A percentile compares a stretch with the other conserved stretches of the same genome.
Conservation (phyloP, 2,797 vertebrate species). For the Trachurus trachurus region DNA sequence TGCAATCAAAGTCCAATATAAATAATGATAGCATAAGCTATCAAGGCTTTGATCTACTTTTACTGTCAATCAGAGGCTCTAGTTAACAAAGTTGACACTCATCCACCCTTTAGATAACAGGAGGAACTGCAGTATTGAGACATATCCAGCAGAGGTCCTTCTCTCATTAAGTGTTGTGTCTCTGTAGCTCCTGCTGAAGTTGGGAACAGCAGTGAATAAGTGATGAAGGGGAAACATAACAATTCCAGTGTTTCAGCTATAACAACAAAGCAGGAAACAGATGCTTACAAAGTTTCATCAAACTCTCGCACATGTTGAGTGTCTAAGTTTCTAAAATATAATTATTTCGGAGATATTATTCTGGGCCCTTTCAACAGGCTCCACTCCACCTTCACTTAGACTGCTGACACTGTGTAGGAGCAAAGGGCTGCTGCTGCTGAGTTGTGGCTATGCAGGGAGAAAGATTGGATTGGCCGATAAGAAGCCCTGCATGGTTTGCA, state of each 20-base stretch:
- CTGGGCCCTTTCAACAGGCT: slow-evolving; percentile 9
- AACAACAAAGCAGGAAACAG: slow-evolving; percentile 17
- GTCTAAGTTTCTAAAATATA: neutral
- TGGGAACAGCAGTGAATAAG: slow-evolving; percentile 44
- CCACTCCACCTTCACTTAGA: slow-evolving; percentile 15
- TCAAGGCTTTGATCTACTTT: slow-evolving; percentile 3
- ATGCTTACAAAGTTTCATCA: slow-evolving; percentile 2
- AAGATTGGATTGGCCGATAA: slow-evolving; percentile 46
- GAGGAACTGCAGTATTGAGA: slow-evolving; percentile 59
- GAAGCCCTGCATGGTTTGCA: slow-evolving; percentile 48
- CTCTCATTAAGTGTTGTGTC: slow-evolving; percentile 74
- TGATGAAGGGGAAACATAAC: slow-evolving; percentile 43
- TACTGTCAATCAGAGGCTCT: neutral
- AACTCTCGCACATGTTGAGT: neutral
- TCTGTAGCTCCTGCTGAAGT: slow-evolving; percentile 26
- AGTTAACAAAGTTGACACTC: slow-evolving; percentile 25
- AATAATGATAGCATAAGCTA: neutral
- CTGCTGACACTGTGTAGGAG: slow-evolving; percentile 26
- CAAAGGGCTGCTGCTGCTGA: slow-evolving; percentile 25
- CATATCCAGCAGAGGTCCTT: slow-evolving; percentile 85
- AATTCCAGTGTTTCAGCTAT: slow-evolving; percentile 38
- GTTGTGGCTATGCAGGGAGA: slow-evolving; percentile 21
- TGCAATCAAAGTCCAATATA: slow-evolving; percentile 1
- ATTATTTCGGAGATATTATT: slow-evolving; percentile 44
- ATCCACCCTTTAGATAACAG: neutral